phyloP scores from a whole-genome alignment of 2,888 invertebrate species.

The Bombylius major region DNA sequence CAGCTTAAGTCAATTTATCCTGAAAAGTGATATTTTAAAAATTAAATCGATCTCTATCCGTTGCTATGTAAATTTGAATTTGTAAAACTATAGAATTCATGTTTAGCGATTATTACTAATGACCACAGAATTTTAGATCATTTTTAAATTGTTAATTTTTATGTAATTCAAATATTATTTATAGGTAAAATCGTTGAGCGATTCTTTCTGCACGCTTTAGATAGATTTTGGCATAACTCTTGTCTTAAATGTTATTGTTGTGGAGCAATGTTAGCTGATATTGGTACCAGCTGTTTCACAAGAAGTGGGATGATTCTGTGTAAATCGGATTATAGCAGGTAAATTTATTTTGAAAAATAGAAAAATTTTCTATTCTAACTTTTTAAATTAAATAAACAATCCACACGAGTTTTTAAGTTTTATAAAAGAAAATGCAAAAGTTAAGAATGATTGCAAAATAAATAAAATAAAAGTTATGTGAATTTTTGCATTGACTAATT shows the following conservation, averaged over 20 bases:
- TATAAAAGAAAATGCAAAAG: neutral
- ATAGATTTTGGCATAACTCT: slow-evolving; percentile 87
- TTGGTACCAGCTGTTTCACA: slow-evolving; percentile 79
- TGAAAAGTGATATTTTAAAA: no score
- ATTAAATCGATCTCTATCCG: no score
- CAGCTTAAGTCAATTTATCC: no score
- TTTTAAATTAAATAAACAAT: slow-evolving; percentile 10
- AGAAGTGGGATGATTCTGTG: slow-evolving; percentile 87
- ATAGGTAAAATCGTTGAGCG: slow-evolving; percentile 65
- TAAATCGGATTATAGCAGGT: slow-evolving; percentile 87
- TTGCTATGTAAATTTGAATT: no score
- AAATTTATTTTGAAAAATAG: slow-evolving; percentile 27
- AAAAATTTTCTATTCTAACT: neutral
- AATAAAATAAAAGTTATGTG: no score
- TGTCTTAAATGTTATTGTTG: slow-evolving; percentile 88
- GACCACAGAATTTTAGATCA: no score
- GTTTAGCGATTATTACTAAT: no score
- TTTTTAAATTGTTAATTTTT: no score
- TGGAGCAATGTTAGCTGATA: slow-evolving; percentile 72
- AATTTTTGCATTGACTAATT: no score
- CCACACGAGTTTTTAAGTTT: no score
- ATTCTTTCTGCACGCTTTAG: slow-evolving; percentile 76
- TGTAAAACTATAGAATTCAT: no score
- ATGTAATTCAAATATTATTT: neutral
- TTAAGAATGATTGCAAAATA: no score